phyloP scores from a whole-genome alignment of 1,140 invertebrate species.

The Hermatobates lingyangjiaoensis region DNA sequence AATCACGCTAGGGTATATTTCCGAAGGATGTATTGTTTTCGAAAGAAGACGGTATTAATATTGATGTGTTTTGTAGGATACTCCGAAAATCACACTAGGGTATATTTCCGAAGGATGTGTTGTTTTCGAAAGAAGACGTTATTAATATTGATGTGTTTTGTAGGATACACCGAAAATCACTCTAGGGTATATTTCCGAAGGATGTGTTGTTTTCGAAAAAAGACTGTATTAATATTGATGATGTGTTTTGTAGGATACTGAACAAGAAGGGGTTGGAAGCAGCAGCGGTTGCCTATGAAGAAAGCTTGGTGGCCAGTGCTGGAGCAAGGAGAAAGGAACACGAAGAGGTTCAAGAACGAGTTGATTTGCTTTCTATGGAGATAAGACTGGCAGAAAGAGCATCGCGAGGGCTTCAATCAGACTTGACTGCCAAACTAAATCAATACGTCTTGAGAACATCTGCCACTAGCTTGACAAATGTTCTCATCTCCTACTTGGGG shows the following conservation, averaged over 20 bases:
- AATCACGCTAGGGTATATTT: too few species aligned
- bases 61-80: too few species aligned
- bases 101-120: too few species aligned
- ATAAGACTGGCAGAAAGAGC: slow-evolving; percentile 73
- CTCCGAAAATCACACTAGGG: too few species aligned
- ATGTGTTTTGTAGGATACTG: slow-evolving; percentile 25
- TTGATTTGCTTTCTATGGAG: slow-evolving; percentile 54
- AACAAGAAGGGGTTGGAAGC: slow-evolving; percentile 33
- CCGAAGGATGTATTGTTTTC: too few species aligned
- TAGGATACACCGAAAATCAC: too few species aligned
- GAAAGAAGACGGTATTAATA: too few species aligned
- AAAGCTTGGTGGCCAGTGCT: slow-evolving; percentile 42
- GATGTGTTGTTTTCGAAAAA: not conserved
- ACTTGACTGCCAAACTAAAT: slow-evolving; percentile 41
- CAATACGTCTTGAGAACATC: slow-evolving; percentile 72
- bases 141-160: slow-evolving; percentile 1
- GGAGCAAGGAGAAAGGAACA: slow-evolving; percentile 52
- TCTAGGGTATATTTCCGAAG: too few species aligned
- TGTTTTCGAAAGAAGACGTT: slow-evolving; percentile 11
- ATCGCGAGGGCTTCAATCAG: slow-evolving; percentile 40
- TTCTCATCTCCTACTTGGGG: too few species aligned
- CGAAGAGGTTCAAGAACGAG: slow-evolving; percentile 57
- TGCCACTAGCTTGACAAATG: slow-evolving; percentile 62
- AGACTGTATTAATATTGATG: too few species aligned
- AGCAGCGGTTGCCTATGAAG: slow-evolving; percentile 48